Conservation (phyloP, 64 coral and sea anemone species). For the Porites lutea region DNA sequence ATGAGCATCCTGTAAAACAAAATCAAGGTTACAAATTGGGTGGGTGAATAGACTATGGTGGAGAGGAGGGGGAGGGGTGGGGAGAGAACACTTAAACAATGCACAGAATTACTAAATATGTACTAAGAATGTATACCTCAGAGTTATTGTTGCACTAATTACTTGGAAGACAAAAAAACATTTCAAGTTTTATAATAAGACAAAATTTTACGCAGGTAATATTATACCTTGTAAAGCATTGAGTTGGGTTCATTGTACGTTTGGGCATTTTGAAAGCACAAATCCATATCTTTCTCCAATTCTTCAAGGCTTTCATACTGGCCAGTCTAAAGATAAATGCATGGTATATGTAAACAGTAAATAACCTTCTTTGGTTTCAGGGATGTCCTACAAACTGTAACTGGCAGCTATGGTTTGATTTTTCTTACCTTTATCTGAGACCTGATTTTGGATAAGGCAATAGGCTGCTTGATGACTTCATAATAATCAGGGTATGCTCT, state of each 20-base stretch:
- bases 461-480: conserved; percentile 94
- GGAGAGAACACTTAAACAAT: too few relatives aligned
- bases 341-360: not conserved
- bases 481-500: conserved; percentile 99
- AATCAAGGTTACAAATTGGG: not conserved
- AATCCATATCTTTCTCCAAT: conserved; percentile 83
- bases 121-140: too few relatives aligned
- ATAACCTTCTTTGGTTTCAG: not conserved
- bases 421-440: conserved; percentile 90
- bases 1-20: conserved; percentile 79
- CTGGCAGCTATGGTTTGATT: not conserved
- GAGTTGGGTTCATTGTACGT: conserved; percentile 96
- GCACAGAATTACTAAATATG: too few relatives aligned
- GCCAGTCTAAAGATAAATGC: conserved; percentile 45
- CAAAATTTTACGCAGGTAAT: not conserved
- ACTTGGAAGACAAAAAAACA: too few relatives aligned
- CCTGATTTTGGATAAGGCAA: conserved; percentile 95
- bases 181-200: too few relatives aligned
- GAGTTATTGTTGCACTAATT: too few relatives aligned
- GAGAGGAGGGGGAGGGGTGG: too few relatives aligned
- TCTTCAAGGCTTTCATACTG: conserved; percentile 91
- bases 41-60: too few relatives aligned
- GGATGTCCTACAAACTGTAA: too few relatives aligned
- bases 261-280: conserved; percentile 94
- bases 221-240: conserved; percentile 94